Percentiles rank a stretch among this genome's conserved stretches.
Evolutionary conservation across 2,888 invertebrate species (phyloP).

Genomic region (Drosophila borealis): DNA sequence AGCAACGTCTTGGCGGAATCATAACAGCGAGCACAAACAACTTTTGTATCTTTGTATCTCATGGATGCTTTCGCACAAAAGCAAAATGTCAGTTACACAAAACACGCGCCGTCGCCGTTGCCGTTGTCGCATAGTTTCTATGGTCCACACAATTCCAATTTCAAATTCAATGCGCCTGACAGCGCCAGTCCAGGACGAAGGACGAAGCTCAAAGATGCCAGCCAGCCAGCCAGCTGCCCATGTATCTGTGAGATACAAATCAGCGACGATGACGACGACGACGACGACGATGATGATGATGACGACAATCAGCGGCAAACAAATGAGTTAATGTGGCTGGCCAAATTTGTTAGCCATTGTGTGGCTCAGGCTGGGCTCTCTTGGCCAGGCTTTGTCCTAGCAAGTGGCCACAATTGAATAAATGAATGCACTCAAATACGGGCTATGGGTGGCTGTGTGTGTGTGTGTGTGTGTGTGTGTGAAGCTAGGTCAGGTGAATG

Average conservation of each 20-base stretch:
- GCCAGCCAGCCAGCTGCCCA: conserved; percentile 11
- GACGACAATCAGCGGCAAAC: conserved; percentile 74
- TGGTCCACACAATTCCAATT: conserved; percentile 54
- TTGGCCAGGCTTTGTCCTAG: conserved; percentile 64
- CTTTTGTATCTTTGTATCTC: conserved; percentile 63
- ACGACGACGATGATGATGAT: conserved; percentile 43
- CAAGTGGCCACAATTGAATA: conserved; percentile 79
- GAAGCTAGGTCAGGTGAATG: conserved; percentile 30
- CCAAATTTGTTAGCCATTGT: conserved; percentile 72
- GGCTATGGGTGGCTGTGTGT: neutral
- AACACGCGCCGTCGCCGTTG: conserved; percentile 62
- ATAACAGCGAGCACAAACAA: conserved; percentile 57
- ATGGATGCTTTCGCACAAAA: conserved; percentile 53
- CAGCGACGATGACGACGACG: conserved; percentile 39
- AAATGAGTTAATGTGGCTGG: conserved; percentile 74
- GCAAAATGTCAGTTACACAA: conserved; percentile 73
- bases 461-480: neutral
- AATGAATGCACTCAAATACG: conserved; percentile 66
- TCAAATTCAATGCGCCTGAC: conserved; percentile 79
- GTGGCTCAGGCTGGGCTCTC: conserved; percentile 8
- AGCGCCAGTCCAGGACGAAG: conserved; percentile 64
- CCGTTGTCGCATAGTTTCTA: conserved; percentile 36
- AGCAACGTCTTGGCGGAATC: conserved; percentile 48
- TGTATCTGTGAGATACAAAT: conserved; percentile 61
- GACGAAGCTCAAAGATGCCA: conserved; percentile 20